These are phyloP conservation scores for Columba livia DNA, from an alignment of 2,113 vertebrate genomes.

Conservation along the genomic window DNA sequence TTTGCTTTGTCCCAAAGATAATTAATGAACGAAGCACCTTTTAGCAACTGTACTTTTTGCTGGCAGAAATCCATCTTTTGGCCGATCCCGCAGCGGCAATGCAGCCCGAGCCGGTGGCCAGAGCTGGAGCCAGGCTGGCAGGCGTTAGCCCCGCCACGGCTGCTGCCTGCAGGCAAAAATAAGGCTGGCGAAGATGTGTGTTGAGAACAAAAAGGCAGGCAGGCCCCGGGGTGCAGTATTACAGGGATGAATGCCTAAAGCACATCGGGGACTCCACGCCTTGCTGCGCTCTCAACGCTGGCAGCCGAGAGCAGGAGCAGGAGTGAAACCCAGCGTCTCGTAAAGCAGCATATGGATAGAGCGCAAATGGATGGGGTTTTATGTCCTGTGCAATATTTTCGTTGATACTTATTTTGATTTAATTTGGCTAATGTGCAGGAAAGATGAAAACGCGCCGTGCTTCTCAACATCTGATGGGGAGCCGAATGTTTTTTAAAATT, in stretches of 20 bases:
- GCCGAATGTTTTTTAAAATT: conserved; percentile 40
- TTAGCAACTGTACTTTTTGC: background rate
- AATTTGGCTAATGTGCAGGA: conserved; percentile 62
- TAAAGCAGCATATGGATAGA: conserved; percentile 62
- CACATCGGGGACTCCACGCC: conserved; percentile 13
- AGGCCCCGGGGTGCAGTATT: conserved; percentile 17
- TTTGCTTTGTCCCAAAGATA: background rate
- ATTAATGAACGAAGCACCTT: background rate
- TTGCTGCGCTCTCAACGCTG: background rate
- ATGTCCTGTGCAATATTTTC: conserved; percentile 64
- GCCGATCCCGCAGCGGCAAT: background rate
- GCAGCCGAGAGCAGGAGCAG: background rate
- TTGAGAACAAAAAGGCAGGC: conserved; percentile 17
- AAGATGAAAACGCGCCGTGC: conserved; percentile 16
- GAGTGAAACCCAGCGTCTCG: conserved; percentile 3
- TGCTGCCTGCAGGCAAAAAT: conserved; percentile 36
- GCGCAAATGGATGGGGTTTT: conserved; percentile 46
- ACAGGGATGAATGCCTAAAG: conserved; percentile 35
- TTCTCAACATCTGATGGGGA: conserved; percentile 44
- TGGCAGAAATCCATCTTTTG: background rate
- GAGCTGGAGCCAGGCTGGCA: background rate
- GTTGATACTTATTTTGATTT: conserved; percentile 69
- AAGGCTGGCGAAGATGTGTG: background rate
- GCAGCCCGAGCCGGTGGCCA: background rate
- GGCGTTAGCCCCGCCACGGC: background rate